phyloP scores from a whole-genome alignment of 2,888 invertebrate genomes.

The Criorhina ranunculi region DNA sequence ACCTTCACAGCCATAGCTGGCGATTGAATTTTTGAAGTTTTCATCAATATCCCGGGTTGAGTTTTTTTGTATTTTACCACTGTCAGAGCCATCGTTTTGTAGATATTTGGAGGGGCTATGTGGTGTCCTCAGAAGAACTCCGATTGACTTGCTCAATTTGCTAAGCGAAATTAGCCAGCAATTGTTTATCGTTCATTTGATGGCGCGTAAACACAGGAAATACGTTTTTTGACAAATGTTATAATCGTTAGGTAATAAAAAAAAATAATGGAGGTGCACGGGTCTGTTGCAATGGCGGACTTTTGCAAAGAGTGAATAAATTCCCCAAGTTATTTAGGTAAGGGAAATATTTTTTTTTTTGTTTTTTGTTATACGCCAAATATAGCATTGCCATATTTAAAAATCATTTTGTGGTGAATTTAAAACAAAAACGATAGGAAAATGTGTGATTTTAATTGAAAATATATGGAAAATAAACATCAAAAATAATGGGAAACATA shows the following conservation, averaged over 20 bases:
- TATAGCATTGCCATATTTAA: slow-evolving; percentile 25
- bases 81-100: slow-evolving; percentile 73
- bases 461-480: no score
- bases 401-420: slow-evolving; percentile 12
- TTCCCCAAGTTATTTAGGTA: slow-evolving; percentile 11
- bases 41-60: slow-evolving; percentile 53
- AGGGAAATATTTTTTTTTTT: slow-evolving; percentile 52
- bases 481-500: no score
- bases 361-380: neutral
- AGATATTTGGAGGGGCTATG: neutral
- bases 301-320: slow-evolving; percentile 47
- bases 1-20: slow-evolving; percentile 39
- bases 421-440: no score
- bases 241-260: slow-evolving; percentile 60
- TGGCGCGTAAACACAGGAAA: slow-evolving; percentile 59
- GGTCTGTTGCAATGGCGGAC: slow-evolving; percentile 61
- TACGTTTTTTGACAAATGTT: slow-evolving; percentile 48
- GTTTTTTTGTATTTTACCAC: slow-evolving; percentile 75
- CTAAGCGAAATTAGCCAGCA: neutral
- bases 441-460: no score
- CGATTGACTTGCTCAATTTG: neutral
- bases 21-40: slow-evolving; percentile 34
- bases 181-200: slow-evolving; percentile 43
- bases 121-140: neutral
- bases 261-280: slow-evolving; percentile 44